Evolutionary conservation across 2,113 vertebrate genomes (phyloP), one percentile per base, ranked within the genome.

Genomic region (Gymnarchus niloticus): DNA sequence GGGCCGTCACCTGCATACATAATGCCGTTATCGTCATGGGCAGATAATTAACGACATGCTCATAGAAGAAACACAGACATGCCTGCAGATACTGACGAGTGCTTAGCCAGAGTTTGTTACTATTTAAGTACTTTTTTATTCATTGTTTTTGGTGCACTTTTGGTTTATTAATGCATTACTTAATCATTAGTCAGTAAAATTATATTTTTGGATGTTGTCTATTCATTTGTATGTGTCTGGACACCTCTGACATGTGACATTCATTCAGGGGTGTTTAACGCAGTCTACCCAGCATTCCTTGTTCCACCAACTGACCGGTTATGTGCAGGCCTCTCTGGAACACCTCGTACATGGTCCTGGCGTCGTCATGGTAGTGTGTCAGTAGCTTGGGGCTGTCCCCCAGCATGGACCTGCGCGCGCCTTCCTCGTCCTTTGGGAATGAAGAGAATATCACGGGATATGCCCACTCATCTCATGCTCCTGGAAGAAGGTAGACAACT

Each of bases 291-390:
- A 77, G 84, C 2, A 52, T 56, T 7, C 25, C 28, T 2, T 54
- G 17, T 49, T 6, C 17, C 9, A 9, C 23, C 33, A 1, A 91
- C 96, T 93, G 88, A 98, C 98, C 97, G 3, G 98, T 96, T 94
- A 99, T 98, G 89, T 95, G 95, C 56, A 97, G 95, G 33, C 98
- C 98, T 41, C 98, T 94, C 92, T 95, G 94, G 88, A 99, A 99
- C 85, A 98, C 98, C 90, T 99, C 96, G 0, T 99, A 99, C 96
- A 99, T 96, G 89, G 98, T 99, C 91, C 93, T 96, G 88, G 97
- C 97, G 0, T 99, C 98, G 0, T 98, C 97, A 0, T 99, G 97
- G 90, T 99, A 99, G 90, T 99, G 96, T 0, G 96, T 96, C 81
- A 99, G 94, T 76, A 98, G 92, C 88, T 97, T 93, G 0, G 95